phyloP scores from a whole-genome alignment of 2,797 vertebrate genomes.

The Dermochelys coriacea region DNA sequence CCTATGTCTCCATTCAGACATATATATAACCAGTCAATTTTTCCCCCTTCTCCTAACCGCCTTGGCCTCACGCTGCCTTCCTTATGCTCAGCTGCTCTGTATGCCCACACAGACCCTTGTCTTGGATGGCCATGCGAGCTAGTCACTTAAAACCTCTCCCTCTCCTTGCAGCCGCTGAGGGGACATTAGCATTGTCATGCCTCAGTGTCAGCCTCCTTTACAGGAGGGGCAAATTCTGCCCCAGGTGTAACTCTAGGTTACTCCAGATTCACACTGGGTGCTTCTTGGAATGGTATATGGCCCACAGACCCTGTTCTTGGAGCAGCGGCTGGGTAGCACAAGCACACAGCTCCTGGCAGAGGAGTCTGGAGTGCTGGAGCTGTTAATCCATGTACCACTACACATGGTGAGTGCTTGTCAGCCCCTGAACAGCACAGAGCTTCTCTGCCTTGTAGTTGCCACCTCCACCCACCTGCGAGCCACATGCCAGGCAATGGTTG shows the following conservation, averaged over 20 bases:
- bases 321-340: background rate
- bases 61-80: background rate
- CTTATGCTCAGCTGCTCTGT: background rate
- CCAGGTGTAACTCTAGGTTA: background rate
- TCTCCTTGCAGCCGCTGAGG: background rate
- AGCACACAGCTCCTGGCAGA: background rate
- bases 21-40: background rate
- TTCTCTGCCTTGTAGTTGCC: background rate
- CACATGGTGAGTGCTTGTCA: background rate
- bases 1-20: background rate
- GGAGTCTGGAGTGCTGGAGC: background rate
- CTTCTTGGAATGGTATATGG: background rate
- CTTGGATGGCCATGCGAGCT: background rate
- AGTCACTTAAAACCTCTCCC: background rate
- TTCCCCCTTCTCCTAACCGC: background rate
- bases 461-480: background rate
- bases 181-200: background rate
- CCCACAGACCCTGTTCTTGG: background rate
- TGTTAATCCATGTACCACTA: background rate
- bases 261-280: background rate
- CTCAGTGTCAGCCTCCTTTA: background rate
- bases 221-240: background rate
- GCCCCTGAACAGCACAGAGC: fast-evolving
- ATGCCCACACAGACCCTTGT: background rate
- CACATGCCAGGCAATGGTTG: fast-evolving